These are phyloP conservation scores for Mesoclemmys tuberculata DNA, from an alignment of 2,113 vertebrate species.

Conservation along the genomic window DNA sequence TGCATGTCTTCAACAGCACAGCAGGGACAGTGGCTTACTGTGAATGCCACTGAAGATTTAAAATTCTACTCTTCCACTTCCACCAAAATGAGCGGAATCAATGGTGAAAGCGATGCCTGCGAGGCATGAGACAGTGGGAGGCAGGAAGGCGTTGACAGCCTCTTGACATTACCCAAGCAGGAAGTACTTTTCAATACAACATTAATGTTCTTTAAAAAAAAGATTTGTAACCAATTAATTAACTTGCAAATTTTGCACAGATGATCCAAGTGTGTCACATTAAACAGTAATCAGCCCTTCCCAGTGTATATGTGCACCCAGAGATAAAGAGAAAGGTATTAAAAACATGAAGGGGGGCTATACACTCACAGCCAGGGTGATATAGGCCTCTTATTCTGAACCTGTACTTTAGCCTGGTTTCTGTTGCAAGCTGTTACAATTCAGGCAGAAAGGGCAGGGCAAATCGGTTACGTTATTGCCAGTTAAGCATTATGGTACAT, in stretches of 20 bases:
- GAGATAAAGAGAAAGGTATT: neutral
- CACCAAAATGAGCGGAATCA: neutral
- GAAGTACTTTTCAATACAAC: neutral
- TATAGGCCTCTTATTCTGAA: fast-evolving
- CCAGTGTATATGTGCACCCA: neutral
- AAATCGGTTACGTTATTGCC: neutral
- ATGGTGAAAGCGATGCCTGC: fast-evolving
- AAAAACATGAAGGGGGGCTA: neutral
- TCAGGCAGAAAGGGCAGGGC: neutral
- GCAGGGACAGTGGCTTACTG: fast-evolving
- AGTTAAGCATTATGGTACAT: neutral
- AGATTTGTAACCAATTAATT: neutral
- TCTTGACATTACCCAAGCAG: neutral
- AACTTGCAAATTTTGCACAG: slow-evolving; percentile 3
- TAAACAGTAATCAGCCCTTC: neutral
- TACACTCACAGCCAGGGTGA: fast-evolving
- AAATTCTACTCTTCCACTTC: neutral
- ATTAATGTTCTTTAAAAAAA: neutral
- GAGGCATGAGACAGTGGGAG: neutral
- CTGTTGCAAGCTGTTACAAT: neutral
- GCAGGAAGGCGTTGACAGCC: fast-evolving
- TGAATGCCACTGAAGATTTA: neutral
- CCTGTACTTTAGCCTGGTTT: neutral
- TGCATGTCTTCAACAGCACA: neutral
- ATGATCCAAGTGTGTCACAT: neutral